These are phyloP conservation scores for Melanocharis versteri DNA, from an alignment of 2,113 vertebrate species.

Conservation along the genomic window DNA sequence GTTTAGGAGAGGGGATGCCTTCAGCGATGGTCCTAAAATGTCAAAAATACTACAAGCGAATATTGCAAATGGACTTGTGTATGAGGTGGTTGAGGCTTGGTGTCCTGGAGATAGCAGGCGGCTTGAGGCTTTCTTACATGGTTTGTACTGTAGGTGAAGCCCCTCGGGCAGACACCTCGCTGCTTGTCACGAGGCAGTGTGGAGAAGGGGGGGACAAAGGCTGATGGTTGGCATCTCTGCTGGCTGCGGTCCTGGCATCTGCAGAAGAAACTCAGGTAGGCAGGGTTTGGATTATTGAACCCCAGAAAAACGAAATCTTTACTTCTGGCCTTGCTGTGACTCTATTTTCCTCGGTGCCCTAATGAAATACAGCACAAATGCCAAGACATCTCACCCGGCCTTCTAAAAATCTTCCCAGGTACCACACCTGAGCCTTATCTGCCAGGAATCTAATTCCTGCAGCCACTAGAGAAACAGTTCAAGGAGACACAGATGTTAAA, in stretches of 20 bases:
- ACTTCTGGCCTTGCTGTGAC: neutral
- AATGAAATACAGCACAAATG: neutral
- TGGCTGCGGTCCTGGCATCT: neutral
- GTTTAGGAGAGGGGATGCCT: neutral
- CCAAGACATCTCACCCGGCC: neutral
- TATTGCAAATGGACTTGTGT: neutral
- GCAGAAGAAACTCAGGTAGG: neutral
- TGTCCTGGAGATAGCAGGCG: neutral
- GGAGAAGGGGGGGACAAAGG: neutral
- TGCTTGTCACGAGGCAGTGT: rapidly evolving
- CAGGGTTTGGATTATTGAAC: neutral
- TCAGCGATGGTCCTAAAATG: neutral
- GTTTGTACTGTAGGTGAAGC: neutral
- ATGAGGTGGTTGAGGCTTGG: neutral
- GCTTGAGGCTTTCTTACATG: neutral
- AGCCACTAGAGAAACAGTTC: neutral
- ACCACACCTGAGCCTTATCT: neutral
- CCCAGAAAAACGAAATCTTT: neutral
- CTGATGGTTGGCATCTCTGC: neutral
- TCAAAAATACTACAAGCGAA: neutral
- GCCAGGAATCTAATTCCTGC: neutral
- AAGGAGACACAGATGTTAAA: neutral
- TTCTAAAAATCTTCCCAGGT: neutral
- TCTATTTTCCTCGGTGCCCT: neutral
- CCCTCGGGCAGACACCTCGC: neutral